Evolutionary conservation across 2,113 vertebrate species (phyloP).

Genomic region (Zapornia atra): DNA sequence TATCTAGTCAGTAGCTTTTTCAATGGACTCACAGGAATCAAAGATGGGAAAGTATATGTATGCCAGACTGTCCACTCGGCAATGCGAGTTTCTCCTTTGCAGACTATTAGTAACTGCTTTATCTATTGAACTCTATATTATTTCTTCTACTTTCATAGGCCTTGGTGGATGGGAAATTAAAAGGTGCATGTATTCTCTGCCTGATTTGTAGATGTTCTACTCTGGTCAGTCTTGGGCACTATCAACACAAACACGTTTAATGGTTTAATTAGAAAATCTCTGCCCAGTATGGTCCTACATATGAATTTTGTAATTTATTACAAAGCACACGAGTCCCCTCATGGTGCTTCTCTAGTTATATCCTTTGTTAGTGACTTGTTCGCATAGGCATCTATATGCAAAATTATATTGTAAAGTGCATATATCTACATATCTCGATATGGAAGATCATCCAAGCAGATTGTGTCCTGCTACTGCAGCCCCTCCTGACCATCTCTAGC

Average conservation of each 20-base stretch:
- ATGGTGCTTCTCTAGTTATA: background rate
- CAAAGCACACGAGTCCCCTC: background rate
- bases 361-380: background rate
- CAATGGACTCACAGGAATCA: background rate
- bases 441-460: background rate
- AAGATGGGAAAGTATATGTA: background rate
- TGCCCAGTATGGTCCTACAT: background rate
- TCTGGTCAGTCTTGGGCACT: background rate
- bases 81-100: background rate
- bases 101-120: background rate
- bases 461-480: background rate
- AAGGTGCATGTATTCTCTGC: background rate
- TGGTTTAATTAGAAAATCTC: background rate
- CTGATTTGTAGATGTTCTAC: background rate
- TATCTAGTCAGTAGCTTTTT: constrained; percentile 8
- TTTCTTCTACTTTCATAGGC: background rate
- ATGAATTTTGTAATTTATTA: background rate
- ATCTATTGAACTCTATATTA: background rate
- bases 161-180: background rate
- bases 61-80: background rate
- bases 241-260: background rate
- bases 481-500: background rate
- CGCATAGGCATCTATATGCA: background rate
- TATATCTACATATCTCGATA: background rate
- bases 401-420: background rate